Percentiles rank a stretch among this genome's conserved stretches.
phyloP scores from a whole-genome alignment of 2,113 vertebrate genomes.

The Limanda limanda region DNA sequence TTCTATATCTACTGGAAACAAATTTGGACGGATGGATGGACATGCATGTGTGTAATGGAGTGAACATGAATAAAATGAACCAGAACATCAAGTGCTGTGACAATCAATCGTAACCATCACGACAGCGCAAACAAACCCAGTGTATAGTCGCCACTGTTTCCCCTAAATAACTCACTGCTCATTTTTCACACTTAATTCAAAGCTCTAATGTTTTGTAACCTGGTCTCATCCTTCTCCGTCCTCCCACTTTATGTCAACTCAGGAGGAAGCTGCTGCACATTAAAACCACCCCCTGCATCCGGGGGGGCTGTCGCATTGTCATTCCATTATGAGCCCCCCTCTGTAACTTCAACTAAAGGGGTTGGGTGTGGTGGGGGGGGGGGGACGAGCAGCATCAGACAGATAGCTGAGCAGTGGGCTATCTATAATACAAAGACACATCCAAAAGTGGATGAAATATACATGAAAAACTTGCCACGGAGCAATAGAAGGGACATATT shows the following conservation, averaged over 20 bases:
- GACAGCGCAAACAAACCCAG: constrained; percentile 19
- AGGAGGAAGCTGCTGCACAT: constrained; percentile 26
- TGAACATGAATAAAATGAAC: constrained; percentile 17
- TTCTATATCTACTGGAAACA: no score
- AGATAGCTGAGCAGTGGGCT: constrained; percentile 31
- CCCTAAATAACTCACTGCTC: constrained; percentile 13
- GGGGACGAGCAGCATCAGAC: constrained; percentile 22
- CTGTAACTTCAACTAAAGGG: constrained; percentile 40
- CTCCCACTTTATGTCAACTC: constrained; percentile 10
- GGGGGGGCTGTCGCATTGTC: constrained; percentile 9
- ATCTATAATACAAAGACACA: constrained; percentile 66
- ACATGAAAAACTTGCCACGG: constrained; percentile 48
- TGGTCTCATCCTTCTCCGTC: not conserved
- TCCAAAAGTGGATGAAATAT: constrained; percentile 67
- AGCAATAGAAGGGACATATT: constrained; percentile 18
- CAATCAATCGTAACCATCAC: not conserved
- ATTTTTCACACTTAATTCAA: constrained; percentile 14
- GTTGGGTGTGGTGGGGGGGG: no score
- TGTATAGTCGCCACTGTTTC: not conserved
- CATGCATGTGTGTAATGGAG: not conserved
- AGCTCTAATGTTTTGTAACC: constrained; percentile 1
- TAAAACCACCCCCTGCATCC: constrained; percentile 16
- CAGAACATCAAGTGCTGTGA: constrained; percentile 16
- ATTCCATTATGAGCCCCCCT: constrained; percentile 57
- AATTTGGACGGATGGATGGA: no score